Evolutionary conservation across 1,140 invertebrate species (phyloP), one percentile per base, ranked within the genome.

Genomic region (Helicorthomorpha holstii): DNA sequence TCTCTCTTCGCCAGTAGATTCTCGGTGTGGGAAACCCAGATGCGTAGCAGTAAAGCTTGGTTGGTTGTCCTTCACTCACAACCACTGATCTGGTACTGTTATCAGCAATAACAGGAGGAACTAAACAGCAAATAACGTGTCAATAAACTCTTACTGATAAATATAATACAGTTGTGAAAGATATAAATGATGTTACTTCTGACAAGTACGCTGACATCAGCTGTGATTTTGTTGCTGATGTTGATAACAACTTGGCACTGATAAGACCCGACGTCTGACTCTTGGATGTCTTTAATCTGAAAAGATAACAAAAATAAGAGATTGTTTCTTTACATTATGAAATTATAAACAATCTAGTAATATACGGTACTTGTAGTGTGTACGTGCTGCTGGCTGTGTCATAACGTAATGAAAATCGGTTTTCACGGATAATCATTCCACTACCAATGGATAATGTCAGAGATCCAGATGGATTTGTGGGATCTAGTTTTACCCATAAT

Each of bases 241-340:
- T 82, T 80, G 50, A 89, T 81, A 3, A 89, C 65, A 23, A 93
- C 80, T 67, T 90, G 82, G 60, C 90, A 94, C 50, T 82, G 78
- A 64, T 93, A 93, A 57, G 74, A 77, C 23, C 86, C 89, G 0
- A 85, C 85, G 66, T 94, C 89, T 0, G 85, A 90, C 68, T 94
- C 89, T 73, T 93, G 88, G 49, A 93, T 87, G 62, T 93, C 88
- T 68, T 87, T 90, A n/a, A 93, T 83, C 78, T 86, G 64, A 51
- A 69, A 64, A 4, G 57, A n/a, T n/a, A n/a, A n/a, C n/a, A n/a
- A n/a, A n/a, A n/a, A n/a, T n/a, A 61, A 50, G 61, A 66, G 52
- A 55, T 29, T 25, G n/a, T 44, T 10, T n/a, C 22, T 7, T n/a
- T n/a, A 21, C 42, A 10, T 44, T 10, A 12, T 44, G 4, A 44